Percentiles rank a stretch among this genome's conserved stretches.
phyloP scores from a whole-genome alignment of 2,797 vertebrate genomes.

The Pangasius mekongensis region DNA sequence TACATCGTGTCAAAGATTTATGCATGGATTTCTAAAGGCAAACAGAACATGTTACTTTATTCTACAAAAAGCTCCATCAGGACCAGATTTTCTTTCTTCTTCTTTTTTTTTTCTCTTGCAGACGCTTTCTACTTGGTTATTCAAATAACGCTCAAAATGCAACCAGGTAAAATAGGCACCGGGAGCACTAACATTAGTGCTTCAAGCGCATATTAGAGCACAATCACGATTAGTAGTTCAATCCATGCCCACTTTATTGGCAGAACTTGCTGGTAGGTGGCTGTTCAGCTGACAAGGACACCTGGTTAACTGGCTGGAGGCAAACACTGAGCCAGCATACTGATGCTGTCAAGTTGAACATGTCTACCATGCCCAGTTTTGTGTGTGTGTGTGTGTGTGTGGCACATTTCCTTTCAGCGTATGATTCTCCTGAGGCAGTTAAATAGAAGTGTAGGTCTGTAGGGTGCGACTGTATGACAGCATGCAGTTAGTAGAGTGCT shows the following conservation, averaged over 20 bases:
- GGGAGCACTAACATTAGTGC: background rate
- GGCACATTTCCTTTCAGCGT: conserved; percentile 21
- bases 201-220: background rate
- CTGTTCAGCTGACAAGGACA: conserved; percentile 66
- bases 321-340: conserved; percentile 59
- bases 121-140: background rate
- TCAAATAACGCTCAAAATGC: background rate
- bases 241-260: background rate
- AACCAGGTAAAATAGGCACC: background rate
- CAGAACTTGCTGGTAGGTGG: conserved; percentile 33
- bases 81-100: background rate
- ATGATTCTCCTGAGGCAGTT: conserved; percentile 37
- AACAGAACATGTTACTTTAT: background rate
- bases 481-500: conserved; percentile 4
- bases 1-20: background rate
- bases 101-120: background rate
- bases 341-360: conserved; percentile 44
- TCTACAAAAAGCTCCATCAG: background rate
- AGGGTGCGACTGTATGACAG: conserved; percentile 26
- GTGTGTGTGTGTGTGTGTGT: conserved; percentile 1
- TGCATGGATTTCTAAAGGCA: conserved; percentile 18
- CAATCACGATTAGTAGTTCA: conserved; percentile 10
- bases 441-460: conserved; percentile 39
- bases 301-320: conserved; percentile 73
- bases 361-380: conserved; percentile 28